Percentiles rank a stretch among this genome's conserved stretches.
Evolutionary conservation across 2,797 vertebrate genomes (phyloP).

Genomic region (Borostomias antarcticus): DNA sequence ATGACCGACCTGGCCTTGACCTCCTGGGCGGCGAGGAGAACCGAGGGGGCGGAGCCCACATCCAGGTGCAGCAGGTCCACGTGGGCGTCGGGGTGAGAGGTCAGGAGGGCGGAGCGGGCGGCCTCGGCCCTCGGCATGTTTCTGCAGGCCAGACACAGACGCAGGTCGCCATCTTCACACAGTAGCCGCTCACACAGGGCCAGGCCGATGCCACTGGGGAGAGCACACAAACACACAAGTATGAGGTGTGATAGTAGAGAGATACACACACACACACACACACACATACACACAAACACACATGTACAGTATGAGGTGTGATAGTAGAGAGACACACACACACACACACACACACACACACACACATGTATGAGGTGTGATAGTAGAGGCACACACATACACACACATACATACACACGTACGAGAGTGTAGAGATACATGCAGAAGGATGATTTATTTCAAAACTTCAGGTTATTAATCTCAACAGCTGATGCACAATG

Average conservation of each 20-base stretch:
- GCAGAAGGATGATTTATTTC: neutral
- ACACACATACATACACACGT: neutral
- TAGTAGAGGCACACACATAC: neutral
- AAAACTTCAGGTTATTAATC: neutral
- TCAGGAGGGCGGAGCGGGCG: conserved; percentile 75
- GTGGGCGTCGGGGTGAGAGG: conserved; percentile 67
- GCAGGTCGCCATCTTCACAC: conserved; percentile 73
- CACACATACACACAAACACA: neutral
- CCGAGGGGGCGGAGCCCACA: conserved; percentile 81
- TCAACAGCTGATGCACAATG: too few relatives aligned
- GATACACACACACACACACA: neutral
- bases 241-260: neutral
- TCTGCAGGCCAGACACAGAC: conserved; percentile 90
- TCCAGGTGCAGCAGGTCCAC: conserved; percentile 83
- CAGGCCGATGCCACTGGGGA: conserved; percentile 86
- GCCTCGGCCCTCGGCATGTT: conserved; percentile 79
- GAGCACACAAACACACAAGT: neutral
- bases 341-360: conserved; percentile 10
- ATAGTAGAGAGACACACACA: conserved; percentile 8
- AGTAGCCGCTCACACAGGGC: conserved; percentile 89
- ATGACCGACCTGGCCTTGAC: conserved; percentile 78
- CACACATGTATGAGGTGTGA: neutral
- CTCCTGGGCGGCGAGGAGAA: conserved; percentile 79
- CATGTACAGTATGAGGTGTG: too few relatives aligned
- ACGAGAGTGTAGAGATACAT: neutral